Percentiles rank a stretch among this genome's conserved stretches.
phyloP scores from a whole-genome alignment of 2,888 invertebrate species.

The Coelinius sp. region DNA sequence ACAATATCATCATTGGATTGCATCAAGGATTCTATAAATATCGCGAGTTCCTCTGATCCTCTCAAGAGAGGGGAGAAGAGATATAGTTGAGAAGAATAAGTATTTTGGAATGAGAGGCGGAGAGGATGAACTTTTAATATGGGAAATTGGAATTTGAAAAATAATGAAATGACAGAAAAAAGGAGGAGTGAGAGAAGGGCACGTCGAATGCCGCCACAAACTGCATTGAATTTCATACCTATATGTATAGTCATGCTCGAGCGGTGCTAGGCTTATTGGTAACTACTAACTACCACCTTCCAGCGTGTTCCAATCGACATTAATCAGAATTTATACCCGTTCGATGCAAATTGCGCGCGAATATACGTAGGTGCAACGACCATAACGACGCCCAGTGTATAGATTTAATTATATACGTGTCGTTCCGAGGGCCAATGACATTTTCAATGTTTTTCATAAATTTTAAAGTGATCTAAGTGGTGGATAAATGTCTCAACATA shows the following conservation, averaged over 20 bases:
- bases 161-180: background rate
- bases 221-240: slow-evolving; percentile 7
- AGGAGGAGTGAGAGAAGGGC: background rate
- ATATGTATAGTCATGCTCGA: slow-evolving; percentile 33
- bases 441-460: background rate
- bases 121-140: slow-evolving; percentile 8
- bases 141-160: background rate
- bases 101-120: slow-evolving; percentile 17
- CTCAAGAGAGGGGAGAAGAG: background rate
- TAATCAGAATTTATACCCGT: slow-evolving; percentile 41
- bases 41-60: background rate
- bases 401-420: slow-evolving; percentile 19
- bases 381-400: slow-evolving; percentile 9
- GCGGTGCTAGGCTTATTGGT: slow-evolving; percentile 37
- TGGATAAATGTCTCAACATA: no score
- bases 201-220: background rate
- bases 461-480: background rate
- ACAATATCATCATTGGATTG: slow-evolving; percentile 22
- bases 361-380: slow-evolving; percentile 24
- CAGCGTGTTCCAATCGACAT: slow-evolving; percentile 35
- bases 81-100: no score
- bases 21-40: slow-evolving; percentile 23
- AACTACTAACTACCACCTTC: slow-evolving; percentile 34
- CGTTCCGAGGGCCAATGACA: slow-evolving; percentile 11
- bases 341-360: slow-evolving; percentile 21